Base-by-base conservation (phyloP, 2,113 vertebrate genomes). In the Tursiops truncatus region DNA sequence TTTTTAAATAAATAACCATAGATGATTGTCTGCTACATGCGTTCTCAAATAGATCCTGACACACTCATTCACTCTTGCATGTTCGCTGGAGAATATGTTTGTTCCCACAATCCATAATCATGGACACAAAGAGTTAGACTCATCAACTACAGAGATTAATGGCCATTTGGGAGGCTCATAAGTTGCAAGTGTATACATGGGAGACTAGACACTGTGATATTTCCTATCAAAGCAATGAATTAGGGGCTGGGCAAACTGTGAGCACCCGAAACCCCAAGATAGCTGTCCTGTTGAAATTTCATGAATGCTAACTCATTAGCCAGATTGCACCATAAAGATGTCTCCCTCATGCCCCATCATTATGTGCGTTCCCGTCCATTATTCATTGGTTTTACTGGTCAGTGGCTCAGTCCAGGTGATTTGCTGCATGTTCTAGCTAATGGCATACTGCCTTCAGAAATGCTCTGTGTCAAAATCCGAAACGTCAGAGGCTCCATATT, bases 241-340 rank as follows among this genome's bases (percentile, higher is more conserved):
- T 0, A 17, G 14, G 6, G 0, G 11, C 1, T 31, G 14, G 8
- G 38, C 0, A 33, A n/a, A 4, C 1, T 67, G 1, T 26, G 71
- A 6, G 2, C n/a, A 44, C 7, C 14, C 14, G 3, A 63, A 80
- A 28, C 3, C 2, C 4, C 13, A 23, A 14, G 71, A 15, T 26
- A n/a, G 2, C 5, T 23, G 21, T 56, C 31, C 7, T 28, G 3
- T 9, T 23, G 14, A 85, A 36, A 53, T 33, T 14, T 68, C 62
- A 38, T 6, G 31, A 31, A 38, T 26, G 60, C 8, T 53, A 85
- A 41, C 23, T 60, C 17, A 23, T 53, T 33, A 36, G 50, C 47
- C 76, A 76, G 23, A 31, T 60, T 31, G n/a, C 10, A 26, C 9
- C 10, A 9, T 2, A 1, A 12, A 53, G 12, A 94, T 31, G 0